Percentiles rank a stretch among this genome's conserved stretches.
phyloP scores from a whole-genome alignment of 1,140 invertebrate species.

The Eueides isabella region DNA sequence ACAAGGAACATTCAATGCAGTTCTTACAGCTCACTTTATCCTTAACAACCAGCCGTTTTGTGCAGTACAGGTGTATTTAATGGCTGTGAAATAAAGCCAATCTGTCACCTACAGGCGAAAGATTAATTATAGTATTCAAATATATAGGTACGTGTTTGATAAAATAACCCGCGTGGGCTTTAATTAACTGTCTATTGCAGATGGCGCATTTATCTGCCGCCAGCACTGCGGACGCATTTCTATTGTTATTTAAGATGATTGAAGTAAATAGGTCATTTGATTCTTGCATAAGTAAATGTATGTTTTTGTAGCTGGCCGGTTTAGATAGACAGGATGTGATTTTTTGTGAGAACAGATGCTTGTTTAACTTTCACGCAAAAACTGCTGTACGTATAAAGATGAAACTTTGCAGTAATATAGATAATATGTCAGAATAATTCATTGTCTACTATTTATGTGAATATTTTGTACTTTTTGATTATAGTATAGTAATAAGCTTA shows the following conservation, averaged over 20 bases:
- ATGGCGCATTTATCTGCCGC: background rate
- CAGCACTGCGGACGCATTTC: background rate
- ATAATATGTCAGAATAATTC: too few species aligned
- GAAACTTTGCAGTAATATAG: too few species aligned
- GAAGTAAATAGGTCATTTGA: background rate
- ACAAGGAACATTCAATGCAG: background rate
- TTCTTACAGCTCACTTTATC: background rate
- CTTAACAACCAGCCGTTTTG: background rate
- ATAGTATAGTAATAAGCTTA: too few species aligned
- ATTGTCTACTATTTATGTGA: too few species aligned
- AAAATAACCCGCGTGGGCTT: background rate
- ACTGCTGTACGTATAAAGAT: too few species aligned
- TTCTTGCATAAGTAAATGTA: background rate
- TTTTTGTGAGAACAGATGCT: background rate
- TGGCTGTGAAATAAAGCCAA: background rate
- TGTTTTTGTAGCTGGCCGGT: background rate
- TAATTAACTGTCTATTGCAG: background rate
- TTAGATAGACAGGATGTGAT: too few species aligned
- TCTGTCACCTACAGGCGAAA: background rate
- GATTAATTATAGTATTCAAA: slow-evolving; percentile 2
- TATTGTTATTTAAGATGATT: background rate
- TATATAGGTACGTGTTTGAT: background rate
- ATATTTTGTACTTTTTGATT: too few species aligned
- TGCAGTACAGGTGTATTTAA: background rate
- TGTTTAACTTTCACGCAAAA: too few species aligned